These are phyloP conservation scores for Xylocampa areola DNA, from an alignment of 2,888 invertebrate species.

Conservation along the genomic window DNA sequence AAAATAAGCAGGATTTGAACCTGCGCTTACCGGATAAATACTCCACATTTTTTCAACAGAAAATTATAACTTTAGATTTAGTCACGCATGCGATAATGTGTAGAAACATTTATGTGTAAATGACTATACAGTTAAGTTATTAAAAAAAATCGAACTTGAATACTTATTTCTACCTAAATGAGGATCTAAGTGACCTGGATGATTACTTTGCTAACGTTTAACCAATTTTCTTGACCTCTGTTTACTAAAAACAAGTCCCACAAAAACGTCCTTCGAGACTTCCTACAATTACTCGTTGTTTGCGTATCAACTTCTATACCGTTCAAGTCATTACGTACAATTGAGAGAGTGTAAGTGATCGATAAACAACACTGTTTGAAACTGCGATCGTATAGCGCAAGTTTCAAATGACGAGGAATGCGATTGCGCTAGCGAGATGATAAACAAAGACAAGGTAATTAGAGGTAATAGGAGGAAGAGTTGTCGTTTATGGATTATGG, in stretches of 20 bases:
- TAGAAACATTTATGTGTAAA: no score
- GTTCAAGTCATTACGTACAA: constrained; percentile 39
- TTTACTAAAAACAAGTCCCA: constrained; percentile 10
- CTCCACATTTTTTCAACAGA: no score
- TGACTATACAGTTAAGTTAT: no score
- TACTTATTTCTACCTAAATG: no score
- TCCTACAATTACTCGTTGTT: constrained; percentile 48
- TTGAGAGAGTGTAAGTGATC: constrained; percentile 40
- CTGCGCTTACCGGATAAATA: no score
- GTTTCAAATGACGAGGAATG: constrained; percentile 14
- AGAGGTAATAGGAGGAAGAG: background rate
- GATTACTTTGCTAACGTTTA: no score
- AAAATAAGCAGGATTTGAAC: no score
- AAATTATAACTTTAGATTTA: no score
- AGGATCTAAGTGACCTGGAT: no score
- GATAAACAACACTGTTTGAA: constrained; percentile 32
- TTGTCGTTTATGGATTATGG: background rate
- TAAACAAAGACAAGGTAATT: constrained; percentile 11
- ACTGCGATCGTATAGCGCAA: constrained; percentile 16
- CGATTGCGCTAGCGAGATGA: constrained; percentile 15
- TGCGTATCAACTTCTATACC: constrained; percentile 33
- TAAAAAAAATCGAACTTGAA: no score
- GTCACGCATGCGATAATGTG: no score
- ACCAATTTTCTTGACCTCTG: constrained; percentile 10
- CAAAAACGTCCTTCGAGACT: constrained; percentile 43